Base-by-base conservation (phyloP, 2,797 vertebrate genomes). In the Sebastes vulpes region DNA sequence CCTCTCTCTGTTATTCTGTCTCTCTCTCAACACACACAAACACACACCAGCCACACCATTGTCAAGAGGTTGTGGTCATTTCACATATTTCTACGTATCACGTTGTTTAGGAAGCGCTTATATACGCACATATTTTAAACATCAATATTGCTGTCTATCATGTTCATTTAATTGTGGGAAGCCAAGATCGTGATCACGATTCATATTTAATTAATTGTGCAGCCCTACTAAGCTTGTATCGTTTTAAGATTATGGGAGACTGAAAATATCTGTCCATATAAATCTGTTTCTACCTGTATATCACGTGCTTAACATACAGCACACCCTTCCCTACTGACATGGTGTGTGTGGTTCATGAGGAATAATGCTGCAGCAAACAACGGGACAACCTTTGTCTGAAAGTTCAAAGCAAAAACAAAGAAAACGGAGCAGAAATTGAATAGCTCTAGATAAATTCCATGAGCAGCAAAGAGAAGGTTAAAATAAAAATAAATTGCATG, bases 401-500 rank as follows among this genome's bases (percentile, higher is more conserved):
- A 61, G 67, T 31, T 56, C 42, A 77, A 61, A 72, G 52, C 25
- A 74, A 77, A 83, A 73, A 70, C 64, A 82, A 78, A 60, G 26
- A 84, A 53, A 11, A 71, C 48, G 52, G 56, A 86, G 73, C 67
- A 79, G 31, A 81, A 87, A 85, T 75, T 25, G 80, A 79, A 69
- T 71, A 71, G 76, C 65, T 63, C 66, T 20, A 76, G 65, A 82
- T 66, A 75, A 72, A 73, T 77, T 61, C 52, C 25, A 57, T 57
- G 73, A 69, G 46, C 42, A 59, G 74, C 71, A 81, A 29, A 76
- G 56, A 71, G 73, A 59, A 71, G 68, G 74, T 81, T 87, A 68
- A 68, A 86, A 89, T 83, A 63, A 61, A 89, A 89, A 89, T 54
- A 83, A 86, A 91, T 86, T 83, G 69, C 69, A 86, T 86, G 65